Evolutionary conservation across 2,113 vertebrate genomes (phyloP).

Genomic region (Platanista minor): DNA sequence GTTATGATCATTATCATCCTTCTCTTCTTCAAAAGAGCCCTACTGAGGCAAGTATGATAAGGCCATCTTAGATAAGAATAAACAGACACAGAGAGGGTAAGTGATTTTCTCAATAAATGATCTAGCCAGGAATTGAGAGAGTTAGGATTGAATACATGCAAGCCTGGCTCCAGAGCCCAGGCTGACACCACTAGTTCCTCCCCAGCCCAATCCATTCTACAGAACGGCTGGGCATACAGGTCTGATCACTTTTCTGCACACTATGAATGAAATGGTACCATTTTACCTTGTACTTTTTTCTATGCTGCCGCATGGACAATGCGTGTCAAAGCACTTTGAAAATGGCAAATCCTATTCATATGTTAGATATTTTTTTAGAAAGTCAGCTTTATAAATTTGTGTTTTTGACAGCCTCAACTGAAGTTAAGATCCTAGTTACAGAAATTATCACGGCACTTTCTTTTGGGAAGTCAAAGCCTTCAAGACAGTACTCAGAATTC

Average conservation of each 20-base stretch:
- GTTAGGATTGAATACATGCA: neutral
- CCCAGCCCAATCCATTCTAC: too few relatives aligned
- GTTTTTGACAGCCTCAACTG: neutral
- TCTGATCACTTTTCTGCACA: neutral
- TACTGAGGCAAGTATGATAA: neutral
- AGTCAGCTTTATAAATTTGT: neutral
- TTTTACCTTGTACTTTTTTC: neutral
- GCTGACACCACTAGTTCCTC: neutral
- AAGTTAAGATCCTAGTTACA: neutral
- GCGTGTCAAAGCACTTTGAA: neutral
- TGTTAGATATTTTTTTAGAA: neutral
- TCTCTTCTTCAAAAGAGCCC: neutral
- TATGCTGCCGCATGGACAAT: neutral
- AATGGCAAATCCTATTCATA: slow-evolving; percentile 7
- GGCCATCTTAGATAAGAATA: neutral
- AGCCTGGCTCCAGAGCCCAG: neutral
- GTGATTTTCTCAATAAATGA: neutral
- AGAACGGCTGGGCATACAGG: neutral
- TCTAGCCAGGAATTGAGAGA: neutral
- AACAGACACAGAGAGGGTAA: neutral
- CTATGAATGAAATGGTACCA: neutral
- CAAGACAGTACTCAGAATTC: slow-evolving; percentile 60
- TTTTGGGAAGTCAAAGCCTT: slow-evolving; percentile 59
- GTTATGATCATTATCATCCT: neutral
- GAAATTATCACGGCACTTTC: slow-evolving; percentile 31